These are phyloP conservation scores for Aeoliscus strigatus DNA, from an alignment of 2,797 vertebrate genomes.

Conservation along the genomic window DNA sequence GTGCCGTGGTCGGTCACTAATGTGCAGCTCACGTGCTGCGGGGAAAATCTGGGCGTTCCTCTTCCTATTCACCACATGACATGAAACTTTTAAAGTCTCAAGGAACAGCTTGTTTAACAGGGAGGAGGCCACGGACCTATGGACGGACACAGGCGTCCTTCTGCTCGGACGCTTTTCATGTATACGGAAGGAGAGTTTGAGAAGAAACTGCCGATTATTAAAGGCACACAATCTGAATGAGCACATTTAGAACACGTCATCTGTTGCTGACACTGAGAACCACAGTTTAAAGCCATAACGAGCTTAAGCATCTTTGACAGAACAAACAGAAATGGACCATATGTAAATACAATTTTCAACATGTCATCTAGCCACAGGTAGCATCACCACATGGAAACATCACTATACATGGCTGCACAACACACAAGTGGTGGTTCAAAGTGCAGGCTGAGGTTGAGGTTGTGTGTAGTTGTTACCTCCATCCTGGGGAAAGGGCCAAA, in stretches of 20 bases:
- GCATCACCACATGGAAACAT: neutral
- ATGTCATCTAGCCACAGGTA: neutral
- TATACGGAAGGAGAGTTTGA: too few species aligned
- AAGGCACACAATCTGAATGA: too few species aligned
- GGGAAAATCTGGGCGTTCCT: constrained; percentile 38
- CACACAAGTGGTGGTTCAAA: constrained; percentile 13
- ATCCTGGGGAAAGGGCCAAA: constrained; percentile 50
- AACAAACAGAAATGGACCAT: neutral
- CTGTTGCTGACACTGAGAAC: constrained; percentile 18
- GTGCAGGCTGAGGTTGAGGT: constrained; percentile 1
- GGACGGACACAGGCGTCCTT: neutral
- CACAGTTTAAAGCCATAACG: constrained; percentile 8
- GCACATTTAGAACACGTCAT: too few species aligned
- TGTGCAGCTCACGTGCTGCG: constrained; percentile 19
- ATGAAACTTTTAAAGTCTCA: constrained; percentile 37
- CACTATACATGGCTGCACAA: constrained; percentile 2
- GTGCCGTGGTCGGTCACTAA: constrained; percentile 21
- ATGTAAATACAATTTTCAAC: neutral
- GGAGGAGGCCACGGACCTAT: constrained; percentile 38
- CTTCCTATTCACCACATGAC: constrained; percentile 39
- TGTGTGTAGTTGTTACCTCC: constrained; percentile 66
- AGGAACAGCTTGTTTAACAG: constrained; percentile 35
- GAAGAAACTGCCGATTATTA: too few species aligned
- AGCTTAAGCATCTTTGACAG: constrained; percentile 2
- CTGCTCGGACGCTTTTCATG: too few species aligned